phyloP scores from a whole-genome alignment of 2,888 invertebrate genomes.

The Polydrusus tereticollis region DNA sequence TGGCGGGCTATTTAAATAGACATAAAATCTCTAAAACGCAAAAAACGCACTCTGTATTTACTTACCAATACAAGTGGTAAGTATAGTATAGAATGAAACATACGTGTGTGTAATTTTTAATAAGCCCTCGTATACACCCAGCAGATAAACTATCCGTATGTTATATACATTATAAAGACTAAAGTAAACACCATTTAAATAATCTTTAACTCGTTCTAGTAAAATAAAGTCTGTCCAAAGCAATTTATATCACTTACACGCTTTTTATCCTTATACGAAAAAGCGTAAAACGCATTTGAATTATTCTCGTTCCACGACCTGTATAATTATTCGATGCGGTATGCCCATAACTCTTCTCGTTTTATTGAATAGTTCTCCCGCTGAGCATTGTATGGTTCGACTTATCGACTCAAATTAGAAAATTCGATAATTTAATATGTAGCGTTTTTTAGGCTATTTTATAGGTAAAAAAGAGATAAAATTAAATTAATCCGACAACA shows the following conservation, averaged over 20 bases:
- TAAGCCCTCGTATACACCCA: not conserved
- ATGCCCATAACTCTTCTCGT: slow-evolving; percentile 3
- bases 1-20: too few species aligned
- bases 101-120: too few species aligned
- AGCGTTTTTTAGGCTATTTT: too few species aligned
- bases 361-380: slow-evolving; percentile 9
- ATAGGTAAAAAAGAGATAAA: too few species aligned
- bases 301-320: not conserved
- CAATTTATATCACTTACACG: slow-evolving; percentile 30
- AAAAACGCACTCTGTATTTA: too few species aligned
- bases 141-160: not conserved
- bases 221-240: slow-evolving; percentile 24
- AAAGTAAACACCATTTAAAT: slow-evolving; percentile 27
- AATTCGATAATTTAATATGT: not conserved
- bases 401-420: too few species aligned
- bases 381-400: too few species aligned
- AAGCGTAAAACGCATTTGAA: slow-evolving; percentile 20
- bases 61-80: too few species aligned
- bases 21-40: too few species aligned
- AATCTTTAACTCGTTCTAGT: slow-evolving; percentile 10
- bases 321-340: slow-evolving; percentile 13
- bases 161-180: not conserved
- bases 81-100: too few species aligned
- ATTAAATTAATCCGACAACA: too few species aligned
- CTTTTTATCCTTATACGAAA: slow-evolving; percentile 26